Evolutionary conservation across 2,797 vertebrate genomes (phyloP).

Genomic region (Heteromormyrus szaboi): DNA sequence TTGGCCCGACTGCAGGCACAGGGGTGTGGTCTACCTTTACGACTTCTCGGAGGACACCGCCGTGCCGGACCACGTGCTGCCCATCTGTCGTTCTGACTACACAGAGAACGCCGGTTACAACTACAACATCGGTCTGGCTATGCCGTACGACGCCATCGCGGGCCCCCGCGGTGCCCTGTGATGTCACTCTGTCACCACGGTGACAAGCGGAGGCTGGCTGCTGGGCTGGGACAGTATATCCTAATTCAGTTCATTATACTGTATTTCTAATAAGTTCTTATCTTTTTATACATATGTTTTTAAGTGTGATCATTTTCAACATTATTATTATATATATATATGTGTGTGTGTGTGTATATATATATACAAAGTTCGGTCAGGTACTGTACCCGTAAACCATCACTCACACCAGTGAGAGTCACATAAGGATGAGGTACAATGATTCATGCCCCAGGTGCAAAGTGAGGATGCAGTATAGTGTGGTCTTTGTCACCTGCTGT

Average conservation of each 20-base stretch:
- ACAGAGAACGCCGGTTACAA: conserved; percentile 62
- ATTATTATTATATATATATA: too few relatives aligned
- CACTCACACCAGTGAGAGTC: neutral
- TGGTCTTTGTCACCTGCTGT: neutral
- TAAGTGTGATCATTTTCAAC: neutral
- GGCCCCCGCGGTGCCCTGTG: conserved; percentile 41
- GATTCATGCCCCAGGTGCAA: neutral
- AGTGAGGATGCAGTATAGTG: neutral
- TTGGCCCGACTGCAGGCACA: conserved; percentile 58
- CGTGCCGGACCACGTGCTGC: conserved; percentile 70
- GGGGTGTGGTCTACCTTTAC: conserved; percentile 80
- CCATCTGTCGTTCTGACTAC: conserved; percentile 82
- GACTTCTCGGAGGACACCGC: conserved; percentile 77
- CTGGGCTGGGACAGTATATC: neutral
- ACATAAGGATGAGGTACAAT: neutral
- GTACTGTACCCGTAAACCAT: neutral
- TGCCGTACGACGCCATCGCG: conserved; percentile 70
- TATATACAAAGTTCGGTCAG: neutral
- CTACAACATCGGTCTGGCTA: conserved; percentile 79
- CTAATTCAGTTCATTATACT: neutral
- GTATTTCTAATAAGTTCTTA: neutral
- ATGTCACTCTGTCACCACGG: conserved; percentile 12
- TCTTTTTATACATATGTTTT: neutral
- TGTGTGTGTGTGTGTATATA: too few relatives aligned
- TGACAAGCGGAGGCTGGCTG: neutral